Evolutionary conservation across 2,888 invertebrate species (phyloP), one percentile per base, ranked within the genome.

Genomic region (Orchesella flavescens): DNA sequence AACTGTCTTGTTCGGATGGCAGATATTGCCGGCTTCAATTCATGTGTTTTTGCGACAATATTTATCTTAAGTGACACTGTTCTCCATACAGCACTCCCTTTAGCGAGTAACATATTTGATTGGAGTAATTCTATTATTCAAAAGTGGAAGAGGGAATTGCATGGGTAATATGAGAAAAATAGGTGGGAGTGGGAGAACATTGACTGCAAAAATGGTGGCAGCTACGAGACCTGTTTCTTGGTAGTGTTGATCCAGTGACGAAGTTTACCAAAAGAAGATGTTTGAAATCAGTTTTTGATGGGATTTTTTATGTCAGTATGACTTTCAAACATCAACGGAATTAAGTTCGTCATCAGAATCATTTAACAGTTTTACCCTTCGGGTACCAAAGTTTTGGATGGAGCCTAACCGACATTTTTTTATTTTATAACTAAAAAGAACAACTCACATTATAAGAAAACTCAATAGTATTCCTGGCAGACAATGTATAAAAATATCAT

Each of bases 221-320:
- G 53, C 53, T n/a, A 17, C 12, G 10, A 57, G 68, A 44, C 79
- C 72, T 13, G 72, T 72, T 34, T 19, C 71, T 12, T 53, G 71
- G 69, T 17, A 53, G 34, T 69, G 71, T 78, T 13, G 76, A 68
- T 0, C 15, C 10, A 1, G n/a, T 76, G 0, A 76, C 65, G 23
- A 76, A 44, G 68, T 66, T 68, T 7, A 68, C 76, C 0, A 76
- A 76, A 24, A 17, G 34, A 12, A 76, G 57, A 13, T 76, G 68
- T 19, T 76, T 76, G 17, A 15, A 12, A 0, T 34, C 57, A 0
- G 12, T 76, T n/a, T 19, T 76, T 13, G 76, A 76, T 34, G 43
- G 10, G 9, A 43, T 76, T 10, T 34, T 76, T n/a, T 1, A 13
- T n/a, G n/a, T 53, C 3, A 12, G 2, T 2, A 13, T 53, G 53